Evolutionary conservation across 92 coral and sea anemone species (phyloP), one percentile per base, ranked within the genome.

Genomic region (Bergia sp.): DNA sequence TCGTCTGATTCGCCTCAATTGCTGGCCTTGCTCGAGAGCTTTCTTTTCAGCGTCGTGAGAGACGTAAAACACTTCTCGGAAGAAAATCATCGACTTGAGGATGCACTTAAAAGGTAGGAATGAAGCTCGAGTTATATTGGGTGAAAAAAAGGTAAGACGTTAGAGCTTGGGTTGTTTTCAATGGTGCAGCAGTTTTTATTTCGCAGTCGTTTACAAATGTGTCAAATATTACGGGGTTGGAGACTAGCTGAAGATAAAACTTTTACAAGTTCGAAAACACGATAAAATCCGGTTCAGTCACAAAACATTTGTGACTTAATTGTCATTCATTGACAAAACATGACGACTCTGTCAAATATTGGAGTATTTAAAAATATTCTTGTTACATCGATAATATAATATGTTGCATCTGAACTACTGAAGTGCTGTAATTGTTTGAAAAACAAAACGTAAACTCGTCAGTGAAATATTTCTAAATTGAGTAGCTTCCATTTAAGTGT

Each of bases 101-200:
- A 96, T 47, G 99, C 99, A 36, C 98, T 96, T 75, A 96, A 94
- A 91, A 95, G 99, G 99, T 96, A 80, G 4, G 91, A 50, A 1
- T 3, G 36, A 3, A 57, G 5, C 43, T 18, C 18, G 18, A 36
- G 42, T 36, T 82, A 37, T 5, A 61, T 81, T 44, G 85, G 73
- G 65, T 9, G 11, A 49, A 49, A 5, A 5, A 7, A 5, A 12
- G 8, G 1, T 6, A 9, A 49, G 8, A 49, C 55, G 11, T 7
- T 49, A 7, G 57, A 50, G 15, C 9, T 50, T 50, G 57, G 57
- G 57, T 50, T 50, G 57, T 50, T 50, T 50, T 50, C 15, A 11
- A 50, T 50, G 57, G 16, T 50, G 15, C 57, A 9, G 57, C 16
- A 11, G 57, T 50, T 29, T 29, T 50, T 8, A 50, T 50, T 50